Evolutionary conservation across 1,140 invertebrate genomes (phyloP).

Genomic region (Drosophila elegans): DNA sequence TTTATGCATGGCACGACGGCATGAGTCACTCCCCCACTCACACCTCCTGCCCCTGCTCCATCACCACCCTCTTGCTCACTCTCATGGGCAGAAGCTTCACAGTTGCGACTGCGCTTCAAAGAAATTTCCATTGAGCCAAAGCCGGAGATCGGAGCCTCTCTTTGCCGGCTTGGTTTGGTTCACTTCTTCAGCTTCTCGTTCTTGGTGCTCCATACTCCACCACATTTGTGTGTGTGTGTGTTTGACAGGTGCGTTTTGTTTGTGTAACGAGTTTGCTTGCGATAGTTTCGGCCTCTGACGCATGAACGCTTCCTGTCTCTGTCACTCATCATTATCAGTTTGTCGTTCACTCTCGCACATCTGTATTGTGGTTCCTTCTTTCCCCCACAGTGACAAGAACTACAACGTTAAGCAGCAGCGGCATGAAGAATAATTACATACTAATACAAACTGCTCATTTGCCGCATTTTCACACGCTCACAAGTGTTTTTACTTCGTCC

Average conservation of each 20-base stretch:
- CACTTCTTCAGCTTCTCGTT: constrained; percentile 3
- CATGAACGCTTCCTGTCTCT: constrained; percentile 37
- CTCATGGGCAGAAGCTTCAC: constrained; percentile 1
- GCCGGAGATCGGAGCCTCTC: constrained; percentile 16
- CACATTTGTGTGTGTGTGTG: constrained; percentile 19
- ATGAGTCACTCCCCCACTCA: constrained; percentile 34
- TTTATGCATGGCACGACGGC: constrained; percentile 28
- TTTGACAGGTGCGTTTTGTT: constrained; percentile 77
- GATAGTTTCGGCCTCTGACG: constrained; percentile 66
- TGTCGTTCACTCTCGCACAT: constrained; percentile 45
- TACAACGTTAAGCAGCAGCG: constrained; percentile 14
- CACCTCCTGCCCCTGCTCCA: not conserved
- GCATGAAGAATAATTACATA: constrained; percentile 69
- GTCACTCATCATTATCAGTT: constrained; percentile 48
- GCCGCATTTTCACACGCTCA: constrained; percentile 80
- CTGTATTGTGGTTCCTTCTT: constrained; percentile 16
- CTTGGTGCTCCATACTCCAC: constrained; percentile 1
- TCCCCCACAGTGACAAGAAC: constrained; percentile 38
- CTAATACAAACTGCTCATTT: constrained; percentile 80
- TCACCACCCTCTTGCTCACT: not conserved
- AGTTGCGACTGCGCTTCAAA: constrained; percentile 44
- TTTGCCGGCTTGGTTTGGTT: constrained; percentile 38
- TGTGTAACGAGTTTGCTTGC: constrained; percentile 61
- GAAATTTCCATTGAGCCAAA: constrained; percentile 27
- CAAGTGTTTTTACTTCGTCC: constrained; percentile 61